Evolutionary conservation across 2,888 invertebrate species (phyloP).

Genomic region (Gryllus longicercus): DNA sequence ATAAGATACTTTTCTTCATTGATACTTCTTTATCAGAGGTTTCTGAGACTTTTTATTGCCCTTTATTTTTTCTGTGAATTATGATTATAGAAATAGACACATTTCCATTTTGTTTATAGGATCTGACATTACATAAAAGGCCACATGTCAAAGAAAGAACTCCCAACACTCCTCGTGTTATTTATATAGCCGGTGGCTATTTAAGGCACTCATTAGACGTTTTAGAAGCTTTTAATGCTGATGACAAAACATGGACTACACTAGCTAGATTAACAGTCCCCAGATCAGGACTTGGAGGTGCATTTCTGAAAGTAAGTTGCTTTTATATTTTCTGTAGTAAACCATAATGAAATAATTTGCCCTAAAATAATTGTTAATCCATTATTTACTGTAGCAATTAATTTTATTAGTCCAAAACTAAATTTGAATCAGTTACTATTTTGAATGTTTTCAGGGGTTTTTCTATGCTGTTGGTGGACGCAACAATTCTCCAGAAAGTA

Average conservation of each 20-base stretch:
- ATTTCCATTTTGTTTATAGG: constrained; percentile 50
- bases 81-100: not conserved
- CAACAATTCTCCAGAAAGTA: constrained; percentile 84
- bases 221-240: constrained; percentile 84
- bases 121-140: constrained; percentile 82
- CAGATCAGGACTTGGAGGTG: constrained; percentile 81
- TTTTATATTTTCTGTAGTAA: too few species aligned
- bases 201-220: constrained; percentile 79
- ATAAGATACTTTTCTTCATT: not conserved
- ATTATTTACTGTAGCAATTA: not conserved
- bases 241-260: constrained; percentile 79
- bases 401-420: not conserved
- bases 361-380: not conserved
- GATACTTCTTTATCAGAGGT: not conserved
- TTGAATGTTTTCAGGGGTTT: constrained; percentile 57
- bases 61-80: not conserved
- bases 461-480: constrained; percentile 92
- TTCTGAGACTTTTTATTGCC: not conserved
- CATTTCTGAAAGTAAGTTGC: constrained; percentile 65
- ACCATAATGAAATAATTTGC: not conserved
- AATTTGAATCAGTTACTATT: not conserved
- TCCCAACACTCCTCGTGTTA: constrained; percentile 83
- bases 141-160: constrained; percentile 80
- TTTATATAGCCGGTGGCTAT: constrained; percentile 90
- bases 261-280: constrained; percentile 82